Evolutionary conservation across 2,888 invertebrate species (phyloP).

Genomic region (Cheilosia pagana): DNA sequence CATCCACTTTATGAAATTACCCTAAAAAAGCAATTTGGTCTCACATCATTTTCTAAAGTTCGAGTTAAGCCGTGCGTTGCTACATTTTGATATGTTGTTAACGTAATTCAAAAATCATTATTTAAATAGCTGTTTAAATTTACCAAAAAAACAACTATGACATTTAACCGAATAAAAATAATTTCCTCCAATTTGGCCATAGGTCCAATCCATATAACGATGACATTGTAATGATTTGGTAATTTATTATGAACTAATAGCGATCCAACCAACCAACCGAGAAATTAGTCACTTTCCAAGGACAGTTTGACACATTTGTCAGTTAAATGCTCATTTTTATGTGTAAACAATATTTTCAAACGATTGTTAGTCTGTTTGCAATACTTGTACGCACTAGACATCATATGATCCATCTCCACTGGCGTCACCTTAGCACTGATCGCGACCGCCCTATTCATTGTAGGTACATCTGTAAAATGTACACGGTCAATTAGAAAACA

Average conservation of each 20-base stretch:
- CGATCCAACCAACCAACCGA: conserved; percentile 10
- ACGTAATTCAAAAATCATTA: neutral
- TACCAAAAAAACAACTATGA: neutral
- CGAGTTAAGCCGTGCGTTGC: too few species aligned
- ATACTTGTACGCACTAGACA: conserved; percentile 22
- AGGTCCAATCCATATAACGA: neutral
- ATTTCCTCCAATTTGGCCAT: conserved; percentile 16
- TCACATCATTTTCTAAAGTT: too few species aligned
- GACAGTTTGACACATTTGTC: conserved; percentile 24
- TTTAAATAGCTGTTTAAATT: neutral
- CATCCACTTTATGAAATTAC: too few species aligned
- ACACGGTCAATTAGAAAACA: conserved; percentile 62
- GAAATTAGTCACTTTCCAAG: conserved; percentile 30
- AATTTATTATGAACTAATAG: conserved; percentile 17
- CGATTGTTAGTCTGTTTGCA: conserved; percentile 1
- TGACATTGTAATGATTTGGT: conserved; percentile 12
- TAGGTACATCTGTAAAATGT: conserved; percentile 44
- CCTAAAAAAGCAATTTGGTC: too few species aligned
- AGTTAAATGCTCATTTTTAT: conserved; percentile 1
- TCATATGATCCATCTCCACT: conserved; percentile 26
- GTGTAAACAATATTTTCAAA: conserved; percentile 17
- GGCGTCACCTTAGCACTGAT: conserved; percentile 11
- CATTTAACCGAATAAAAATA: conserved; percentile 23
- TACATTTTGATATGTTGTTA: neutral
- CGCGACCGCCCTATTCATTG: conserved; percentile 23